Conservation (phyloP, 2,113 vertebrate species). For the Bubalus kerabau region DNA sequence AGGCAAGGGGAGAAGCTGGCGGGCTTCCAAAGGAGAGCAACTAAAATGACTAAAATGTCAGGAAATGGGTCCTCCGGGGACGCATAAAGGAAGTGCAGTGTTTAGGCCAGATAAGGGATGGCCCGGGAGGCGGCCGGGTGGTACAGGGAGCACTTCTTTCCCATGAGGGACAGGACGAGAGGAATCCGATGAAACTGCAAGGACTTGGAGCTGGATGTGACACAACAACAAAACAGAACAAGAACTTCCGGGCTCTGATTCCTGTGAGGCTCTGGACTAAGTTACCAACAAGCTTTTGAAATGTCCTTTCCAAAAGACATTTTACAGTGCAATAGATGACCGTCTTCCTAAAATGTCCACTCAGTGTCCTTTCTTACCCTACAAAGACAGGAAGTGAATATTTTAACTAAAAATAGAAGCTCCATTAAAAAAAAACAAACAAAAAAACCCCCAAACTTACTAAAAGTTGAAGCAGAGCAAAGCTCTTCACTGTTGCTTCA, state of each 20-base stretch:
- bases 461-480: neutral
- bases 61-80: neutral
- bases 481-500: neutral
- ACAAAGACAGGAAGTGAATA: neutral
- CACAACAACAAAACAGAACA: neutral
- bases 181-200: neutral
- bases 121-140: neutral
- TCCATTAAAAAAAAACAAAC: neutral
- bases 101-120: conserved; percentile 19
- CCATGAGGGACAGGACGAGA: neutral
- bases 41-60: neutral
- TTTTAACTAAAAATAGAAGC: conserved; percentile 24
- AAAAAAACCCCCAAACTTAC: neutral
- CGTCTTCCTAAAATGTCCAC: neutral
- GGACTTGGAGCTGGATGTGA: neutral
- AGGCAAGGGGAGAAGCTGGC: neutral
- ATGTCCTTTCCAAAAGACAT: neutral
- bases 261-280: neutral
- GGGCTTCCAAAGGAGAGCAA: neutral
- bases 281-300: neutral
- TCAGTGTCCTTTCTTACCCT: neutral
- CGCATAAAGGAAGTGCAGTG: neutral
- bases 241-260: neutral
- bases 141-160: neutral
- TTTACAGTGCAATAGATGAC: neutral